Conservation (phyloP, 2,113 vertebrate species). For the Baryphthengus martii region DNA sequence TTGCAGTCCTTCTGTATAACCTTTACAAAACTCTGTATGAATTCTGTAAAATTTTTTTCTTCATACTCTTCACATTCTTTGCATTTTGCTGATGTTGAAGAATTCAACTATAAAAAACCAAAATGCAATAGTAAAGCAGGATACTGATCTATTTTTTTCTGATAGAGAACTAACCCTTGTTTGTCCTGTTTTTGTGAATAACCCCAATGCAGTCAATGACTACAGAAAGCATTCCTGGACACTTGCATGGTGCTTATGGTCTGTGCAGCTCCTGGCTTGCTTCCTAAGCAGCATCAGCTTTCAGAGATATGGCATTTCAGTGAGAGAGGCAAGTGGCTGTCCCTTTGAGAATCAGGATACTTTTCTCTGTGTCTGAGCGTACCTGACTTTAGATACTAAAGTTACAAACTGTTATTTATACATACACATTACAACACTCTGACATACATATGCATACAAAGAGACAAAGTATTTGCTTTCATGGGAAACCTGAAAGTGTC, state of each 20-base stretch:
- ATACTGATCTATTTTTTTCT: neutral
- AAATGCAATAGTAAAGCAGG: neutral
- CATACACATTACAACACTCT: neutral
- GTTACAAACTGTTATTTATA: neutral
- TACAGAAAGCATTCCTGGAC: neutral
- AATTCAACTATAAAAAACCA: conserved; percentile 50
- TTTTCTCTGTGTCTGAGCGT: neutral
- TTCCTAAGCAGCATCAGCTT: neutral
- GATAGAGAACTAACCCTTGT: neutral
- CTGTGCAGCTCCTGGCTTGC: neutral
- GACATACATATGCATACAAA: too few species aligned
- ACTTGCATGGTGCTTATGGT: neutral
- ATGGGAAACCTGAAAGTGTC: neutral
- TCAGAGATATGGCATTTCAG: neutral
- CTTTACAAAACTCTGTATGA: conserved; percentile 63
- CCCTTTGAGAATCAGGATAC: neutral
- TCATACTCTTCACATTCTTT: conserved; percentile 78
- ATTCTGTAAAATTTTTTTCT: conserved; percentile 72
- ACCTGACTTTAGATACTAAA: neutral
- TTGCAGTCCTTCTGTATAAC: conserved; percentile 55
- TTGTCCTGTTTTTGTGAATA: neutral
- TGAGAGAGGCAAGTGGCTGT: neutral
- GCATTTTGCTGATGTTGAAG: conserved; percentile 59
- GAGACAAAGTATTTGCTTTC: neutral
- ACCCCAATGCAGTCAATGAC: neutral